phyloP scores from a whole-genome alignment of 2,888 invertebrate species.

The Leptopterna dolabrata region DNA sequence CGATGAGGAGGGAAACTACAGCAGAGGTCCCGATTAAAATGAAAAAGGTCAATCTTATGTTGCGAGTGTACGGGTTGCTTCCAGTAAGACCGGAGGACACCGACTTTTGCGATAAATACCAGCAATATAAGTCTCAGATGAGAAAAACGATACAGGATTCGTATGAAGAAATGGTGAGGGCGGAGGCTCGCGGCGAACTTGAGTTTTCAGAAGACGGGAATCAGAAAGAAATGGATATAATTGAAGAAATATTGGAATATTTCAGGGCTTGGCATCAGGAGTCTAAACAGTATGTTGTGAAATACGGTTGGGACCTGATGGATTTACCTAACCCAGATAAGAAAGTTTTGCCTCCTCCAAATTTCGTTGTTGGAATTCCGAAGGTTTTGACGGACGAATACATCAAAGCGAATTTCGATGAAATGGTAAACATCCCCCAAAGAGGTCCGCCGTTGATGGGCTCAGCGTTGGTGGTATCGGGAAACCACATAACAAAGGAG shows the following conservation, averaged over 20 bases:
- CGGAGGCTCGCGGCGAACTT: neutral
- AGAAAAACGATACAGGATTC: constrained; percentile 1
- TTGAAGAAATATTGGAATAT: constrained; percentile 43
- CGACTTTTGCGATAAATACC: neutral
- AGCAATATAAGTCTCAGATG: constrained; percentile 29
- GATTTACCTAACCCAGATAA: constrained; percentile 36
- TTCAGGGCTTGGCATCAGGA: constrained; percentile 34
- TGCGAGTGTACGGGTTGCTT: neutral
- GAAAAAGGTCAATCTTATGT: neutral
- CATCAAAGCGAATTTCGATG: constrained; percentile 27
- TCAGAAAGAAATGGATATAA: constrained; percentile 31
- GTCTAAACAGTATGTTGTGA: constrained; percentile 9
- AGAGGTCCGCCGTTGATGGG: constrained; percentile 12
- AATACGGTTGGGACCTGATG: constrained; percentile 35
- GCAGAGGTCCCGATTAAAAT: neutral
- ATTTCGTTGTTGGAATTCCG: constrained; percentile 19
- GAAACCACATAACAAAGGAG: constrained; percentile 23
- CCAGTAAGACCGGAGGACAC: neutral
- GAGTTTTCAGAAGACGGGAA: neutral
- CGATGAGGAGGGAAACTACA: neutral
- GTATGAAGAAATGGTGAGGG: neutral
- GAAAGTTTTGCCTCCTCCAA: constrained; percentile 26
- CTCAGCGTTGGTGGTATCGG: constrained; percentile 22
- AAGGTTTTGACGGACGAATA: constrained; percentile 35
- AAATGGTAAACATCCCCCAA: neutral